Evolutionary conservation across 2,797 vertebrate genomes (phyloP), one percentile per base, ranked within the genome.

Genomic region (Gymnoscopelus microlampas): DNA sequence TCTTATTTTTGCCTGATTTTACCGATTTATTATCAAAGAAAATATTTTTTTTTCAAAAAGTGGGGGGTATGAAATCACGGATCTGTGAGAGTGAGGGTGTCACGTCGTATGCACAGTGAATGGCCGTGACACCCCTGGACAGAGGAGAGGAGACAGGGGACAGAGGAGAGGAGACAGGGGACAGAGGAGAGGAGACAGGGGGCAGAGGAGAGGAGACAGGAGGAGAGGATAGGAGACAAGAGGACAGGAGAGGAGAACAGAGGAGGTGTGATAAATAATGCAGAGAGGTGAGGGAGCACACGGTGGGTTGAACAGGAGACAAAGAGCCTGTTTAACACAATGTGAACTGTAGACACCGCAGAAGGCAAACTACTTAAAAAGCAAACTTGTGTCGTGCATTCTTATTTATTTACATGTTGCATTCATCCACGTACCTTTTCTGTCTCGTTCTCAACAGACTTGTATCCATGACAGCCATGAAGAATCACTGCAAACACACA

Each of bases 201-300:
- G 9, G 47, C 50, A 5, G 24, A 26, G 3, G 54, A 68, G 32
- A 68, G 62, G 24, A 44, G n/a, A n/a, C 8, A 6, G 39, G 57
- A 12, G 15, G 23, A 13, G 9, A 32, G 19, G 51, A 5, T 19
- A 19, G 19, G 19, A 19, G 23, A 51, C 6, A 26, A 48, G 24
- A 39, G n/a, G 15, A 44, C 2, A 50, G n/a, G 48, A 0, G 44
- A 26, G 58, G 58, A 60, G n/a, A n/a, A 14, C 35, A 58, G 10
- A 32, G 49, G 61, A 32, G 44, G 15, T 80, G 79, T 55, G 81
- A 73, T 85, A 76, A 84, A 87, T 85, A 81, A 88, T 81, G 77
- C 66, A 84, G 75, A 70, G 74, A 81, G 74, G 70, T 65, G 72
- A 82, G 66, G 68, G 32, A 7, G 68, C 58, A 2, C 58, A 2